A percentile compares a stretch with the other conserved stretches of the same genome.
Conservation (phyloP, 2,888 invertebrate species). For the Heteromurus nitidus region DNA sequence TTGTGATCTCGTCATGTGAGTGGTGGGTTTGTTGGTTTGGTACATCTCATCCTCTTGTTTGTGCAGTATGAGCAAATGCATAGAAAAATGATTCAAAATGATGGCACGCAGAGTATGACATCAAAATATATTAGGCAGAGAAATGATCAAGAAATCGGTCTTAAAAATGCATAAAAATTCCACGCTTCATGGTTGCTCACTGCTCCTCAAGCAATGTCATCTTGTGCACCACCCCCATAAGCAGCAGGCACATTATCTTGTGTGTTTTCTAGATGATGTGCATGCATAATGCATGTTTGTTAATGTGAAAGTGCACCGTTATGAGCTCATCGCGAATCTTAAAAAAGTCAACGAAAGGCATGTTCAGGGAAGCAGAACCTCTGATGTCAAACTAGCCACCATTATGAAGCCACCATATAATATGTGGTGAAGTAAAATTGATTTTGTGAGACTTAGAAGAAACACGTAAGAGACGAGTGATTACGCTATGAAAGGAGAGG, state of each 20-base stretch:
- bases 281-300: not conserved
- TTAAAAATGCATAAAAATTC: constrained; percentile 18
- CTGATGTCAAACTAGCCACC: too few species aligned
- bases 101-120: not conserved
- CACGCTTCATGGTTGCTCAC: not conserved
- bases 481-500: too few species aligned
- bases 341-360: too few species aligned
- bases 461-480: too few species aligned
- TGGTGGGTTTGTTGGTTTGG: too few species aligned
- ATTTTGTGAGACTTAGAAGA: too few species aligned
- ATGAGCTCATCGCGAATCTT: too few species aligned
- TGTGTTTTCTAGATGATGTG: not conserved
- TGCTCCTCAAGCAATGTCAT: not conserved
- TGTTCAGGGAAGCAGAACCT: too few species aligned
- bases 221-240: not conserved
- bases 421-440: too few species aligned
- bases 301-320: too few species aligned
- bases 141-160: constrained; percentile 16
- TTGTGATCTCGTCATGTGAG: not conserved
- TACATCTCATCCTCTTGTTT: too few species aligned
- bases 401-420: too few species aligned
- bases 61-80: not conserved
- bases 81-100: not conserved
- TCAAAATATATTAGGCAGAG: constrained; percentile 16
- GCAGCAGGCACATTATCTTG: not conserved